Evolutionary conservation across 2,113 vertebrate species (phyloP).

Genomic region (Prochilodus magdalenae): DNA sequence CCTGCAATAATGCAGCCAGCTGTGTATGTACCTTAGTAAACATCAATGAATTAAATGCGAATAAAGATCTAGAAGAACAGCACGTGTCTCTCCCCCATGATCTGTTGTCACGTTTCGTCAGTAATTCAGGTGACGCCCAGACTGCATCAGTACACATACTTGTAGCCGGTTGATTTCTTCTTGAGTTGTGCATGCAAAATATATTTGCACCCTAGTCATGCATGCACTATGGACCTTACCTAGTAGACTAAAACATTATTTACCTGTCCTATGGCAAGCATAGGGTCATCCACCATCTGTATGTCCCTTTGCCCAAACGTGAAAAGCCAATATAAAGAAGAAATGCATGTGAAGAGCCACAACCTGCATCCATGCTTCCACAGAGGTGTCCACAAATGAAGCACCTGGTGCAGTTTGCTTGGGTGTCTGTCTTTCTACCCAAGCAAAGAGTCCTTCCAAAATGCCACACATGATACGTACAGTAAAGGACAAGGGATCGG

Average conservation of each 20-base stretch:
- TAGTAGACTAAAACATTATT: constrained; percentile 14
- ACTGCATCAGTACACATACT: background rate
- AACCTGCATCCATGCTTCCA: background rate
- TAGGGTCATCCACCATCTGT: constrained; percentile 14
- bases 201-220: constrained; percentile 13
- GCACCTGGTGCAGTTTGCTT: background rate
- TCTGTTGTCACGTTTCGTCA: background rate
- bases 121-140: background rate
- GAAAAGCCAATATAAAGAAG: background rate
- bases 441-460: constrained; percentile 17
- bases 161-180: background rate
- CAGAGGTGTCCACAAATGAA: background rate
- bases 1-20: no score
- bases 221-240: constrained; percentile 9
- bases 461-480: background rate
- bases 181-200: constrained; percentile 7
- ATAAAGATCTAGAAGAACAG: background rate
- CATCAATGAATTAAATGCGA: background rate
- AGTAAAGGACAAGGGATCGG: constrained; percentile 50
- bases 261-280: constrained; percentile 7
- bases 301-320: background rate
- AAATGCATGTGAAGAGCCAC: background rate
- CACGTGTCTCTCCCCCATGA: background rate
- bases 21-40: background rate
- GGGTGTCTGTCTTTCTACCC: background rate